Base-by-base conservation (phyloP, 2,113 vertebrate genomes). In the Lagopus leucura region DNA sequence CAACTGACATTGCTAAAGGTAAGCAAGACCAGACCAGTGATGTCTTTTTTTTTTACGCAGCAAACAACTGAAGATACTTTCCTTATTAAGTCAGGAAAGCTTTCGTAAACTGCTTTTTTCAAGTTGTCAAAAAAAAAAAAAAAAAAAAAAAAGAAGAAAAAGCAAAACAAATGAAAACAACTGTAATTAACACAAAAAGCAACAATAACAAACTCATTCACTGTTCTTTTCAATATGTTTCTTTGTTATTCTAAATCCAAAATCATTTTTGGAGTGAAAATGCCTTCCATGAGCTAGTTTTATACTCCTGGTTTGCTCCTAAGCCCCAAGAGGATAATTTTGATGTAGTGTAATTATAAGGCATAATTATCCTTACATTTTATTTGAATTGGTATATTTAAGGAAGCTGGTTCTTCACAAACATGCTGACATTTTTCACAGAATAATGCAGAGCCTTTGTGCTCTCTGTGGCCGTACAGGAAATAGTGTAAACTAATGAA, bases 1-100 rank as follows among this genome's bases (percentile, higher is more conserved):
- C 99, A 93, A 98, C 98, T 55, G 99, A 99, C 75, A 99, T 99
- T 66, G 99, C 99, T 92, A 99, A 99, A 99, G 99, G 99, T 99
- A 97, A 97, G 64, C 12, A 58, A 75, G 43, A 82, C 12, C 22
- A 15, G 5, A 80, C 13, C 22, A 15, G 5, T 36, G 10, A 43
- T 7, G 7, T 27, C 8, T 65, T 58, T 11, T 86, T 86, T 1
- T 61, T 38, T 27, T 74, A 52, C 34, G 22, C 7, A 67, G 27
- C 30, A 52, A 75, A 45, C 21, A 47, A 50, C 20, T 93, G 70
- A 54, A 63, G n/a, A 12, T 92, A 17, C 38, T 72, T 88, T 84
- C 24, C 45, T 32, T 70, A 3, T 67, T 38, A 73, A 73, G 30
- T 58, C 73, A 70, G 74, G 48, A 78, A 79, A 43, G 21, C 47